phyloP scores from a whole-genome alignment of 2,113 vertebrate genomes.

The Amblyornis subalaris region DNA sequence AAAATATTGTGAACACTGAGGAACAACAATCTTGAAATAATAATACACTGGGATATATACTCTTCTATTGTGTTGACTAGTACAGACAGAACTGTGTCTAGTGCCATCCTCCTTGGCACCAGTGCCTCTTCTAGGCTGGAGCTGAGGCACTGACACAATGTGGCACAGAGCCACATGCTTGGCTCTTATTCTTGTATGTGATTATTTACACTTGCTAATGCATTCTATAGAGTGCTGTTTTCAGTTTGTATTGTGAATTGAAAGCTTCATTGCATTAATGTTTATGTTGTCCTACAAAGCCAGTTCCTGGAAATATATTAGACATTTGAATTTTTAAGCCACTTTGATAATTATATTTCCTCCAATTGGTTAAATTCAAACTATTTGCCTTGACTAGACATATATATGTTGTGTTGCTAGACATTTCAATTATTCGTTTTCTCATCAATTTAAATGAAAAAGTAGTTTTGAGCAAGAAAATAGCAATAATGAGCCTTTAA shows the following conservation, averaged over 20 bases:
- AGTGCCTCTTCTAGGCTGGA: neutral
- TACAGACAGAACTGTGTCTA: neutral
- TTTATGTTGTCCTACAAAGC: neutral
- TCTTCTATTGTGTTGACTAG: neutral
- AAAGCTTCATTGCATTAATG: neutral
- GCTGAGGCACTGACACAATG: neutral
- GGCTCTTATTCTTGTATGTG: neutral
- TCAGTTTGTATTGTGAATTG: neutral
- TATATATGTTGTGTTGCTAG: neutral
- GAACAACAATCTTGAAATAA: neutral
- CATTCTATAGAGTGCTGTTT: neutral
- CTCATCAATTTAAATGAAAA: neutral
- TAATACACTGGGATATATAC: no score
- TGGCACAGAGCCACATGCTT: neutral
- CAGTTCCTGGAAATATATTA: neutral
- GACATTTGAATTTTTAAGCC: neutral
- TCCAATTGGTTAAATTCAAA: neutral
- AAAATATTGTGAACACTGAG: fast-evolving
- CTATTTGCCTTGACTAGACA: neutral
- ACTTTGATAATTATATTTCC: neutral
- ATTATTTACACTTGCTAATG: neutral
- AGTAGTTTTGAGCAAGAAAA: neutral
- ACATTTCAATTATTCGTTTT: neutral
- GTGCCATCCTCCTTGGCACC: neutral
- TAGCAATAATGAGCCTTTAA: neutral